Conservation (phyloP, 2,888 invertebrate genomes). For the Pollenia amentaria region DNA sequence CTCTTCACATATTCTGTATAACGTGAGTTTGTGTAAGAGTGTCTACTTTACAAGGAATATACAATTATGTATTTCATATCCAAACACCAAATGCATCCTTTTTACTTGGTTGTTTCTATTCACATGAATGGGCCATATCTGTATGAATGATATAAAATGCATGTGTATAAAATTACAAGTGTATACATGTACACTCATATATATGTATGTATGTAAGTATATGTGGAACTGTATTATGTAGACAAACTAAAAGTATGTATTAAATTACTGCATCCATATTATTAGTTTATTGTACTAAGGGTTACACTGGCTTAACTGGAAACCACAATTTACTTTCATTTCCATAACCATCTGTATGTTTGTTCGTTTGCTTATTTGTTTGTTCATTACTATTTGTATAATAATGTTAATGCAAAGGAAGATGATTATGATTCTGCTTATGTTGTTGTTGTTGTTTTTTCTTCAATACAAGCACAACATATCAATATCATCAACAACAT, state of each 20-base stretch:
- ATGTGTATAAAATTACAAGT: conserved; percentile 22
- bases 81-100: conserved; percentile 34
- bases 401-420: conserved; percentile 31
- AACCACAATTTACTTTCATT: conserved; percentile 68
- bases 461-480: not conserved
- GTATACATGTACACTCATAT: conserved; percentile 14
- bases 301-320: conserved; percentile 47
- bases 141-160: conserved; percentile 41
- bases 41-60: conserved; percentile 36
- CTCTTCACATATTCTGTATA: not conserved
- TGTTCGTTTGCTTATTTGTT: not conserved
- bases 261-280: conserved; percentile 67
- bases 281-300: conserved; percentile 63
- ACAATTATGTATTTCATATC: conserved; percentile 54
- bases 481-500: conserved; percentile 47
- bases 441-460: not conserved
- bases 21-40: conserved; percentile 1
- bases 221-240: not conserved
- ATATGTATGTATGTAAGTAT: not conserved
- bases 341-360: conserved; percentile 13
- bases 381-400: conserved; percentile 38
- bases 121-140: conserved; percentile 31
- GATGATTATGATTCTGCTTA: conserved; percentile 18
- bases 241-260: conserved; percentile 38
- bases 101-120: conserved; percentile 19